These are phyloP conservation scores for Pachycephala philippinensis DNA, from an alignment of 2,113 vertebrate species.

Conservation along the genomic window DNA sequence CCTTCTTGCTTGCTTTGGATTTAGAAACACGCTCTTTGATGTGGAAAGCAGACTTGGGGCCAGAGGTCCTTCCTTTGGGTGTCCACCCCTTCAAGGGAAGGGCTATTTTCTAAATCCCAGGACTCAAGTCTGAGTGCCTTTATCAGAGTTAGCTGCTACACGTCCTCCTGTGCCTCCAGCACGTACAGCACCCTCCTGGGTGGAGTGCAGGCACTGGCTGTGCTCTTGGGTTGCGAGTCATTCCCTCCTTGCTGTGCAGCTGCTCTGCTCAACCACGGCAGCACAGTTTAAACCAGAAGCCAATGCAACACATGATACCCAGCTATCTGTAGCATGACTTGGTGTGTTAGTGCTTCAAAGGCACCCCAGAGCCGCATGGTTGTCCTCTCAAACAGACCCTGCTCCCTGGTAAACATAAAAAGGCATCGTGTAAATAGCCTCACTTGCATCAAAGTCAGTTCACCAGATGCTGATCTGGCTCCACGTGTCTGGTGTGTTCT, in stretches of 20 bases:
- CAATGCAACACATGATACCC: background rate
- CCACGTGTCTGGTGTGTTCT: background rate
- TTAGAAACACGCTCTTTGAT: background rate
- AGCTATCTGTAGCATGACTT: background rate
- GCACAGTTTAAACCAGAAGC: background rate
- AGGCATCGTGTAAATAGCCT: background rate
- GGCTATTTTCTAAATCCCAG: background rate
- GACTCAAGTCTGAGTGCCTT: background rate
- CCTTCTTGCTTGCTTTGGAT: background rate
- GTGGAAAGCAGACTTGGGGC: background rate
- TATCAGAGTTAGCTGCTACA: background rate
- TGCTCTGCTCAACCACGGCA: background rate
- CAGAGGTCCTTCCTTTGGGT: background rate
- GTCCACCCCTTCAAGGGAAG: background rate
- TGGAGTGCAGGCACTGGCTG: background rate
- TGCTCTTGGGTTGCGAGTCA: background rate
- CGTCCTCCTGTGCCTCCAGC: background rate
- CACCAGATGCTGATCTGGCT: background rate
- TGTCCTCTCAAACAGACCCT: background rate
- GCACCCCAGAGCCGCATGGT: background rate
- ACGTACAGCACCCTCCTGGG: background rate
- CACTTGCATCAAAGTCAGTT: background rate
- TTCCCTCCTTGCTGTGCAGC: background rate
- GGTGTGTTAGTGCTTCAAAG: background rate
- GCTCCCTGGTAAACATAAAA: background rate